These are phyloP conservation scores for Cathartes aura DNA, from an alignment of 2,113 vertebrate genomes.

Conservation along the genomic window DNA sequence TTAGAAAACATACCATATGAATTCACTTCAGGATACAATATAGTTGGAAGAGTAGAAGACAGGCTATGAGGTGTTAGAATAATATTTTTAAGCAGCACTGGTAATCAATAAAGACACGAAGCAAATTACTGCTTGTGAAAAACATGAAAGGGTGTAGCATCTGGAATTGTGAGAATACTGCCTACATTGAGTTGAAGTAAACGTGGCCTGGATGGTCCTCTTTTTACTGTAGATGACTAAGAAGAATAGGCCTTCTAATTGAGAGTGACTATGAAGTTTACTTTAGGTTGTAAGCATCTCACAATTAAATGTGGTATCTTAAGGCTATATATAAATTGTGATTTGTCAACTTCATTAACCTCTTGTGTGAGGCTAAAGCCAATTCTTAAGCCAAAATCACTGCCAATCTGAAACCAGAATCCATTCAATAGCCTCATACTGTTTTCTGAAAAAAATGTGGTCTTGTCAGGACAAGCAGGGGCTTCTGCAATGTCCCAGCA, in stretches of 20 bases:
- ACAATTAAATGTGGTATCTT: neutral
- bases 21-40: neutral
- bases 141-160: neutral
- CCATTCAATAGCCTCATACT: neutral
- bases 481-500: neutral
- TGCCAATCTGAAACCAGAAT: neutral
- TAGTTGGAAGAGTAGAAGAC: neutral
- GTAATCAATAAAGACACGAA: neutral
- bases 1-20: neutral
- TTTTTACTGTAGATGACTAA: neutral
- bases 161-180: neutral
- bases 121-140: neutral
- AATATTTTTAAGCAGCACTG: neutral
- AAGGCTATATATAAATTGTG: neutral
- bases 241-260: neutral
- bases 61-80: neutral
- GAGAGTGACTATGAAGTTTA: neutral
- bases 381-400: neutral
- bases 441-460: neutral
- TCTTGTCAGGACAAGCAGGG: neutral
- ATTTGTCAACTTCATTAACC: neutral
- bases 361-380: neutral
- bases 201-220: neutral
- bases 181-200: neutral
- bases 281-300: neutral